phyloP scores from a whole-genome alignment of 2,888 invertebrate genomes.

The Agonopterix alstromeriana region DNA sequence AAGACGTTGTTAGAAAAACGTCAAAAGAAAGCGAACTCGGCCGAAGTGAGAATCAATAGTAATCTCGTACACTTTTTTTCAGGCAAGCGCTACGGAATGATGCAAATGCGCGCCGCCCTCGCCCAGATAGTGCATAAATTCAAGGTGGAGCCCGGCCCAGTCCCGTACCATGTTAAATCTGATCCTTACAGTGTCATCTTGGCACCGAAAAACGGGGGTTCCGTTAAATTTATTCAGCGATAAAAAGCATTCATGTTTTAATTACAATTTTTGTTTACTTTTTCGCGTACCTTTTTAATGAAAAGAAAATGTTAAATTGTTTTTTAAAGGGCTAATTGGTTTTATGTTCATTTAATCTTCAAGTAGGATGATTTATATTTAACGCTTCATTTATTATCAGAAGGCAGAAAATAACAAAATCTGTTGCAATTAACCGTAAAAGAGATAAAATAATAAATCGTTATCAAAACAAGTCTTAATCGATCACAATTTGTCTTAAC shows the following conservation, averaged over 20 bases:
- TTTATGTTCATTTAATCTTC: too few relatives aligned
- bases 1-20: not conserved
- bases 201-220: constrained; percentile 33
- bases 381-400: too few relatives aligned
- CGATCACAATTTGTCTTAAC: constrained; percentile 6
- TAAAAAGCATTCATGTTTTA: not conserved
- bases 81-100: constrained; percentile 58
- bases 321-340: too few relatives aligned
- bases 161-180: constrained; percentile 23
- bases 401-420: too few relatives aligned
- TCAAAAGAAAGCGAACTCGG: too few relatives aligned
- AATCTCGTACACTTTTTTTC: constrained; percentile 11
- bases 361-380: too few relatives aligned
- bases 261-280: not conserved
- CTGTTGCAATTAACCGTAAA: too few relatives aligned
- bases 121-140: constrained; percentile 43
- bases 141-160: constrained; percentile 26
- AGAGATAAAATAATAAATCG: too few relatives aligned
- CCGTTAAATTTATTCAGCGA: constrained; percentile 39
- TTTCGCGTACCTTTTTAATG: too few relatives aligned
- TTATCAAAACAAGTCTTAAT: not conserved
- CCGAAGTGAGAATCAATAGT: not conserved
- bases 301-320: too few relatives aligned
- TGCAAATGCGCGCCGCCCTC: constrained; percentile 51
- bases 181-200: constrained; percentile 44